Base-by-base conservation (phyloP, 1,140 invertebrate species). In the Bombus huntii region DNA sequence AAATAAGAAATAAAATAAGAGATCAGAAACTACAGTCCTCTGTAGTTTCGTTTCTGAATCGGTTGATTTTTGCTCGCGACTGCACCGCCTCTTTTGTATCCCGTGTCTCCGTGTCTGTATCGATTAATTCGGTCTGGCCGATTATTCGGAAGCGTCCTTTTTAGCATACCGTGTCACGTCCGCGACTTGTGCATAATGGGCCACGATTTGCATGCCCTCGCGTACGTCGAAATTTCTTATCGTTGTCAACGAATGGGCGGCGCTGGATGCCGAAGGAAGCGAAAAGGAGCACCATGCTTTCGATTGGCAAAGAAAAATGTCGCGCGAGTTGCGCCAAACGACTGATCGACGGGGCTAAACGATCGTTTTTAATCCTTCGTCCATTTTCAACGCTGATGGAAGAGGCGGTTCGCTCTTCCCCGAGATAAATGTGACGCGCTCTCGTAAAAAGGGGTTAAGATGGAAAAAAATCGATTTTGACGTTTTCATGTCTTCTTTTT, bases 131-230 rank as follows among this genome's bases (percentile, higher is more conserved):
- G 75, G 66, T 42, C 34, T 57, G 28, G 66, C 37, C 66, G 82
- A 88, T 57, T 66, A 78, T 74, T 74, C 83, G 79, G 70, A 86
- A 85, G 80, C 71, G 76, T 34, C 74, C 84, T 86, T 79, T 85
- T 89, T 86, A 89, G 75, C 88, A 86, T 89, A 89, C 42, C 65
- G 84, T 83, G 88, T 75, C 83, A 88, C 87, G 85, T 80, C 71
- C 87, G 84, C 28, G 65, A 66, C 78, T 68, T 89, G 79, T 86
- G 80, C 79, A 88, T 88, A 86, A 88, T 85, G 71, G 37, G 65
- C 59, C 47, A 3, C 74, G 47, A 89, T 89, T 88, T 89, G 83
- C 88, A 89, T 88, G 77, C 57, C 66, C 70, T 31, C 66, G 71
- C 70, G 75, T 42, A n/a, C 57, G 53, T 79, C 68, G 65, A 90